Base-by-base conservation (phyloP, 2,113 vertebrate species). In the Salminus brasiliensis region DNA sequence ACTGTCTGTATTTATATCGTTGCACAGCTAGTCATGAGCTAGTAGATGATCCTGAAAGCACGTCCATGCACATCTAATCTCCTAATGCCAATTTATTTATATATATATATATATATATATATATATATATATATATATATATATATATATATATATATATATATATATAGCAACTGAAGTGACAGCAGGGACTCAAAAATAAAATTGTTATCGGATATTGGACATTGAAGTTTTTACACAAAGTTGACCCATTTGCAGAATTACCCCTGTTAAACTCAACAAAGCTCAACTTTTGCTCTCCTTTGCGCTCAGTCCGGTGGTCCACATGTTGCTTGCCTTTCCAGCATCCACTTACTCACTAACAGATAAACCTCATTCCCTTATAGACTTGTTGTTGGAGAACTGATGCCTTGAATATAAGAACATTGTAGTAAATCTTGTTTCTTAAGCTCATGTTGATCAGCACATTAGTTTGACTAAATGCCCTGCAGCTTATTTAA, bases 401-500 rank as follows among this genome's bases (percentile, higher is more conserved):
- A 57, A 15, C 2, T 36, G 10, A n/a, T n/a, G n/a, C n/a, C n/a
- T n/a, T n/a, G n/a, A n/a, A n/a, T n/a, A n/a, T n/a, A n/a, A n/a
- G n/a, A 13, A 16, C 39, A 25, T 55, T 2, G 32, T 16, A 68
- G 77, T 76, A 27, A 39, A 72, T 36, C n/a, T 66, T 16, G 45
- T 74, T 39, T 55, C 59, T 75, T 4, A n/a, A 45, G 11, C 15
- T 43, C 8, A 45, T 45, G 27, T 65, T 68, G 27, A 75, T 34
- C n/a, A 45, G n/a, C 45, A 63, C 36, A 23, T 36, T 69, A 32
- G 36, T 81, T 73, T 83, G 47, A 78, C 82, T 74, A 71, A 85
- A 87, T 70, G 81, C 13, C 47, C 79, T 87, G 72, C 15, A 86
- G 84, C 86, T 89, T 91, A 86, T 89, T 90, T 90, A 87, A 89